These are phyloP conservation scores for Drosophila antonietae DNA, from an alignment of 2,888 invertebrate species.

Conservation along the genomic window DNA sequence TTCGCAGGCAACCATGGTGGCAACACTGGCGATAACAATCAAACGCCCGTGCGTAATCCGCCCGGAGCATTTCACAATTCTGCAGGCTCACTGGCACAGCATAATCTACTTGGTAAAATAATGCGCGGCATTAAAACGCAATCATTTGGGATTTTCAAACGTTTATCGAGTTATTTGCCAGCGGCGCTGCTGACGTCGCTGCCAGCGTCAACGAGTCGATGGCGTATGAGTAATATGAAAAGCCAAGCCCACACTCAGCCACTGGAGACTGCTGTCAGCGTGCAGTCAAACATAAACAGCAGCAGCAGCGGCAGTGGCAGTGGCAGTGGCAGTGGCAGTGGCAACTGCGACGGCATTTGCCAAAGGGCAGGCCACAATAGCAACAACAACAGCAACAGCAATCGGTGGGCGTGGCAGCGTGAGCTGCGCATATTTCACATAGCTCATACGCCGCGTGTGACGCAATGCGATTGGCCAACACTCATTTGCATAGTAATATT, in stretches of 20 bases:
- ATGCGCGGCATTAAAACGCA: slow-evolving; percentile 84
- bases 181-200: slow-evolving; percentile 55
- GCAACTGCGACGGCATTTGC: slow-evolving; percentile 11
- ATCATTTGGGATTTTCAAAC: slow-evolving; percentile 84
- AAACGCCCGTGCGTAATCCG: slow-evolving; percentile 85
- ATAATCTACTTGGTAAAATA: slow-evolving; percentile 83
- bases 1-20: slow-evolving; percentile 71
- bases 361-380: slow-evolving; percentile 15
- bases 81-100: slow-evolving; percentile 82
- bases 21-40: slow-evolving; percentile 83
- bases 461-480: slow-evolving; percentile 60
- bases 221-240: slow-evolving; percentile 80
- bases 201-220: slow-evolving; percentile 33
- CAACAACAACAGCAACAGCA: slow-evolving; percentile 16
- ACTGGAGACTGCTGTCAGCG: slow-evolving; percentile 66
- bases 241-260: slow-evolving; percentile 30
- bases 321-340: slow-evolving; percentile 23
- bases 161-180: slow-evolving; percentile 82
- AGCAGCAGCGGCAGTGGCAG: slow-evolving; percentile 40
- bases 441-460: slow-evolving; percentile 68
- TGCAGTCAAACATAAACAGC: slow-evolving; percentile 44
- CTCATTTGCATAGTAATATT: slow-evolving; percentile 81
- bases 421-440: slow-evolving; percentile 64
- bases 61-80: slow-evolving; percentile 85
- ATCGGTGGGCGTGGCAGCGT: slow-evolving; percentile 55